Conservation (phyloP, 2,888 invertebrate species). For the Leptopterna dolabrata region DNA sequence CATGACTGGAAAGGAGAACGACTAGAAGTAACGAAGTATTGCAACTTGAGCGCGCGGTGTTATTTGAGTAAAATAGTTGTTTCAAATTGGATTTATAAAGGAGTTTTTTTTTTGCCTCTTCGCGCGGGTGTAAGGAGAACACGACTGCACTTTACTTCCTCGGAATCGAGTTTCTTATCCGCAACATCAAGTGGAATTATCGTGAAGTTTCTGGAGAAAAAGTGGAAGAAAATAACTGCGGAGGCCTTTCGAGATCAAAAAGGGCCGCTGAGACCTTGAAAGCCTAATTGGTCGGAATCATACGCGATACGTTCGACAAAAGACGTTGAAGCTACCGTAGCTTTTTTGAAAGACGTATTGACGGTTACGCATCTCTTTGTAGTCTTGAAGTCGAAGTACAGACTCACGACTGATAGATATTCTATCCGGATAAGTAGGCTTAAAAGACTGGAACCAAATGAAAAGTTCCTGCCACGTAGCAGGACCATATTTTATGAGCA, state of each 20-base stretch:
- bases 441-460: too few relatives aligned
- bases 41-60: constrained; percentile 45
- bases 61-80: constrained; percentile 51
- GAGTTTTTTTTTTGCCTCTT: constrained; percentile 16
- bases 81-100: constrained; percentile 51
- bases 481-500: too few relatives aligned
- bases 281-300: not conserved
- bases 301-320: not conserved
- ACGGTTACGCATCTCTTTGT: too few relatives aligned
- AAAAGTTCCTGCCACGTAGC: too few relatives aligned
- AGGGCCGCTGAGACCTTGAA: not conserved
- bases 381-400: too few relatives aligned
- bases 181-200: constrained; percentile 35
- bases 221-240: not conserved
- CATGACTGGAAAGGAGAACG: constrained; percentile 48
- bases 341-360: too few relatives aligned
- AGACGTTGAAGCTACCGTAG: not conserved
- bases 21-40: constrained; percentile 48
- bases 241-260: not conserved
- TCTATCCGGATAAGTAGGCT: too few relatives aligned
- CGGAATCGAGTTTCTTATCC: constrained; percentile 33
- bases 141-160: constrained; percentile 6
- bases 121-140: not conserved
- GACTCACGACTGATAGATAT: too few relatives aligned
- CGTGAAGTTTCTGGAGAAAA: not conserved